Base-by-base conservation (phyloP, 1,140 invertebrate species). In the Drosophila gunungcola region DNA sequence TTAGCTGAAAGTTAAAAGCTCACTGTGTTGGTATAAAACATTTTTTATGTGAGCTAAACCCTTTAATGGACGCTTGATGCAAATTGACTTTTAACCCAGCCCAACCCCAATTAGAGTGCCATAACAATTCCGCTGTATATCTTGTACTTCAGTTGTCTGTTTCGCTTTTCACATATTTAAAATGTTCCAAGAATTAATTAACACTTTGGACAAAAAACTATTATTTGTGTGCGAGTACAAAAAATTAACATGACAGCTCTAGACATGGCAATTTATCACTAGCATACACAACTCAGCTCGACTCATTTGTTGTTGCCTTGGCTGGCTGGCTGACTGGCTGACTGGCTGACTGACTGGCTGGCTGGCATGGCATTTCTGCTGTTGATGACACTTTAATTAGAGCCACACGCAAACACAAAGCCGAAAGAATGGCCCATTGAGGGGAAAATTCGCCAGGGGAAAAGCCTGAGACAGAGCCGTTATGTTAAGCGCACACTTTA, bases 321-420 rank as follows among this genome's bases (percentile, higher is more conserved):
- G 39, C 63, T 57, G 64, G 12, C 68, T 21, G 16, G 16, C 16
- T 21, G 16, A 21, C 16, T 21, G 16, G 1, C 16, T 21, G 16
- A 21, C 16, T 21, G 16, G 16, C 0, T 21, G 16, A 21, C 16
- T 21, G 16, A 21, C 16, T 21, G 16, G 16, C 16, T 21, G 16
- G 16, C 16, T 21, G 16, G 16, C 16, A 21, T 45, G 48, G 49
- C 54, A 67, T 75, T 64, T 76, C 72, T 81, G 78, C 78, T 88
- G 84, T 56, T 88, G 83, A 88, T 88, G 83, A 88, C 84, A 88
- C 83, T 88, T 88, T 88, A 89, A 88, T 89, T 88, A 89, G 80
- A 90, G 80, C 86, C 85, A 90, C 84, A 89, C 85, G 85, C 85
- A 89, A 86, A 78, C 85, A 84, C 70, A 88, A 78, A 81, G 58